A percentile compares a stretch with the other conserved stretches of the same genome.
These are phyloP conservation scores for Lamellibrachia columna DNA, from an alignment of 2,888 invertebrate species.

Conservation along the genomic window DNA sequence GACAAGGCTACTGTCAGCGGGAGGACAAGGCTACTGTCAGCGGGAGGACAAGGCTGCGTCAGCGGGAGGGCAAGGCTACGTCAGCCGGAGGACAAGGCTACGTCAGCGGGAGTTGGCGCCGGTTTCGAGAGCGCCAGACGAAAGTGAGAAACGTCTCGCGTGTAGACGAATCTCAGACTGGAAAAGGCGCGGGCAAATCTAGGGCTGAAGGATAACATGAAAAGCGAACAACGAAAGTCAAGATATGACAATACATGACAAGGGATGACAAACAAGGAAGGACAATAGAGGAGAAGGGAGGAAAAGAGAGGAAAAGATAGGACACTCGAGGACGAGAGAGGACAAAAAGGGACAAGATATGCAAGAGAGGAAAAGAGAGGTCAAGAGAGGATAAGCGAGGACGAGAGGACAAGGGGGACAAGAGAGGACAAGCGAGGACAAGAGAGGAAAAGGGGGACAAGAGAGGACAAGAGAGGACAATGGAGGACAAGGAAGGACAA, in stretches of 20 bases:
- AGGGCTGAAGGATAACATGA: neutral
- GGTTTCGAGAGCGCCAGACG: neutral
- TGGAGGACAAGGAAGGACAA: neutral
- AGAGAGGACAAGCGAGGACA: neutral
- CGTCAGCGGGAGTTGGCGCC: neutral
- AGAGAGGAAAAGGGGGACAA: neutral
- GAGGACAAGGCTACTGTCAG: too few relatives aligned
- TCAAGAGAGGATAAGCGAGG: neutral
- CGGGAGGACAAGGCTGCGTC: neutral
- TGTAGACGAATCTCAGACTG: neutral
- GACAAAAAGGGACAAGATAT: neutral
- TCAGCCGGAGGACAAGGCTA: neutral
- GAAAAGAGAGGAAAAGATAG: neutral
- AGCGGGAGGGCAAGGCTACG: too few relatives aligned
- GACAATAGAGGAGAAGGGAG: neutral
- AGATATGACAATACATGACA: neutral
- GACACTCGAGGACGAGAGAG: neutral
- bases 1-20: neutral
- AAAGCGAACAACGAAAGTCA: neutral
- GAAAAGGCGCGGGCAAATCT: neutral
- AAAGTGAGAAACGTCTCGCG: neutral
- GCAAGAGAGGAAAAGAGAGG: neutral
- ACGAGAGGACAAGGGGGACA: neutral
- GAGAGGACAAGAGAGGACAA: neutral
- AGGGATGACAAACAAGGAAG: neutral